Base-by-base conservation (phyloP, 2,888 invertebrate genomes). In the Perizoma affinitatum region DNA sequence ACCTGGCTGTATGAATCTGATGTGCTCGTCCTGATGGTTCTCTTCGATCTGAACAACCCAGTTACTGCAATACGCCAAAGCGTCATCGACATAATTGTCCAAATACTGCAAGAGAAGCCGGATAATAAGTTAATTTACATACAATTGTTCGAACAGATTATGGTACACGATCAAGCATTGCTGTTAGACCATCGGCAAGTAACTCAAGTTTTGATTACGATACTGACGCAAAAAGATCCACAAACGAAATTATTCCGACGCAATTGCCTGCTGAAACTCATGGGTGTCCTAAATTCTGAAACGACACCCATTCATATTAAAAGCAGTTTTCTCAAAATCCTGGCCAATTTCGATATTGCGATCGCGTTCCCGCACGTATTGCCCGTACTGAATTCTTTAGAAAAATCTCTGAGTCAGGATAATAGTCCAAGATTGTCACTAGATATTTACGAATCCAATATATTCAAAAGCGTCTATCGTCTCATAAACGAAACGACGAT, bases 111-210 rank as follows among this genome's bases (percentile, higher is more conserved):
- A 60, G 78, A 80, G 51, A 76, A 80, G 38, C 75, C 82, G 1
- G 80, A 86, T 55, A 80, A 87, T 38, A 85, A 85, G 1, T 69
- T 86, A 4, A 77, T 88, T 7, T 93, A 93, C 65, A 78, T 87
- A 22, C 77, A 90, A 4, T 69, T 95, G 6, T 67, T 94, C 33
- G 80, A 87, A 58, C 89, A 93, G 71, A 65, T 95, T 0, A 60
- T 83, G n/a, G 67, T 75, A 5, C 92, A 93, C 46, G 86, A 86
- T 62, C 86, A 93, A 56, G 96, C 96, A 76, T 87, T 96, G 44
- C 67, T 93, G 36, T 79, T 95, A 64, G 96, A 96, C 72, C 84
- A 93, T 42, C 94, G 95, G 65, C 96, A 96, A 76, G 82, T 96
- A 11, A 88, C 94, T 0, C 84, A 95, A 43, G 87, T 95, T 22